Evolutionary conservation across 1,140 invertebrate genomes (phyloP), one percentile per base, ranked within the genome.

Genomic region (Brachionus koreanus): DNA sequence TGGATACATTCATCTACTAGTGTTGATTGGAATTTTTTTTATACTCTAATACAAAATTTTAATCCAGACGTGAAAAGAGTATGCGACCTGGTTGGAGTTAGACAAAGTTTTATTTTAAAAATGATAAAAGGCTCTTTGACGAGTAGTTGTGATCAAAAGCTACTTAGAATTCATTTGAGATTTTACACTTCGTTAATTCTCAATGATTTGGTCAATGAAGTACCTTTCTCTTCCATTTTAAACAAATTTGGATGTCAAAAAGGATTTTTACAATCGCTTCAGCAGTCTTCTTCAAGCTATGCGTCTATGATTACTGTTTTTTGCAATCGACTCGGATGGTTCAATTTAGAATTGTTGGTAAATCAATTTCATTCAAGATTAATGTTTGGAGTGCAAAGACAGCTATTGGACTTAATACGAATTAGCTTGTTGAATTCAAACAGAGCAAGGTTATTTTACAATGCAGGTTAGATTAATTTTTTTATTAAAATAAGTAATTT

Each of bases 211-310:
- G 93, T 98, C 0, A 94, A 94, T 86, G 97, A 99, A 90, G 90
- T 93, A 7, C 92, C 95, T 12, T 88, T 98, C 23, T 90, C 90
- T 61, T 87, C 90, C 25, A 95, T 98, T 0, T 92, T 93, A 57
- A 86, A 86, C 33, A 97, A 95, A 86, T 99, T 93, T 87, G 92
- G 92, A 69, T 94, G 94, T 86, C 92, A 92, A 83, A 92, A 95
- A 83, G 97, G 96, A 77, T 92, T 95, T 82, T 85, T 92, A 12
- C 97, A 98, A 89, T 92, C 93, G 84, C 89, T 98, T 33, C 97
- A 98, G 88, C 95, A 98, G 86, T 92, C 93, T 67, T 93, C 96
- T n/a, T 92, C 96, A 35, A 96, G 95, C 33, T 98, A 98, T 92
- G 95, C 97, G 74, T 96, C 93, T 72, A 95, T 95, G 93, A 93